These are phyloP conservation scores for Cactoblastis cactorum DNA, from an alignment of 2,888 invertebrate genomes.

Conservation along the genomic window DNA sequence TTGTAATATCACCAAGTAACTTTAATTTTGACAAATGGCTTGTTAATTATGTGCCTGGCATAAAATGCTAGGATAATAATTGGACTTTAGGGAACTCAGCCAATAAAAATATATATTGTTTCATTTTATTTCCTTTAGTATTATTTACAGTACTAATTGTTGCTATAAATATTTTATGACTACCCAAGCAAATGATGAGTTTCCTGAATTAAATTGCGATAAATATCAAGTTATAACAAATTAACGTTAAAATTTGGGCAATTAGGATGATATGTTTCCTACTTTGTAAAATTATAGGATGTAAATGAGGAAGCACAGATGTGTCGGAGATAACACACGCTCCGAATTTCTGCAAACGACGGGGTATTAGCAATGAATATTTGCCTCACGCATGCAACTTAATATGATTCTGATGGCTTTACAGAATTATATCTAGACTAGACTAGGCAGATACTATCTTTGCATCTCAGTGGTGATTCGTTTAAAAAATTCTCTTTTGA, in stretches of 20 bases:
- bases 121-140: too few relatives aligned
- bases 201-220: background rate
- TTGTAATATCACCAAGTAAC: too few relatives aligned
- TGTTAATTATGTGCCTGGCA: too few relatives aligned
- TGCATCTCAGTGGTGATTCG: too few relatives aligned
- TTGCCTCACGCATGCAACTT: conserved; percentile 39
- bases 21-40: too few relatives aligned
- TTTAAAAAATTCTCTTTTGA: too few relatives aligned
- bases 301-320: conserved; percentile 59
- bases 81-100: too few relatives aligned
- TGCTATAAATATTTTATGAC: background rate
- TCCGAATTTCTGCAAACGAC: conserved; percentile 43
- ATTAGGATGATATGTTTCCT: conserved; percentile 50
- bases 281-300: conserved; percentile 52
- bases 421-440: background rate
- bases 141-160: too few relatives aligned
- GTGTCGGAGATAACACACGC: conserved; percentile 47
- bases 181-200: background rate
- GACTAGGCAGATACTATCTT: too few relatives aligned
- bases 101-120: too few relatives aligned
- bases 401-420: conserved; percentile 36
- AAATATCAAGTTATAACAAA: conserved; percentile 9
- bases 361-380: conserved; percentile 52
- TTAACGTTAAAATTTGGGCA: conserved; percentile 33
- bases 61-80: too few relatives aligned